phyloP scores from a whole-genome alignment of 2,888 invertebrate genomes.

The Halictus quadricinctus region DNA sequence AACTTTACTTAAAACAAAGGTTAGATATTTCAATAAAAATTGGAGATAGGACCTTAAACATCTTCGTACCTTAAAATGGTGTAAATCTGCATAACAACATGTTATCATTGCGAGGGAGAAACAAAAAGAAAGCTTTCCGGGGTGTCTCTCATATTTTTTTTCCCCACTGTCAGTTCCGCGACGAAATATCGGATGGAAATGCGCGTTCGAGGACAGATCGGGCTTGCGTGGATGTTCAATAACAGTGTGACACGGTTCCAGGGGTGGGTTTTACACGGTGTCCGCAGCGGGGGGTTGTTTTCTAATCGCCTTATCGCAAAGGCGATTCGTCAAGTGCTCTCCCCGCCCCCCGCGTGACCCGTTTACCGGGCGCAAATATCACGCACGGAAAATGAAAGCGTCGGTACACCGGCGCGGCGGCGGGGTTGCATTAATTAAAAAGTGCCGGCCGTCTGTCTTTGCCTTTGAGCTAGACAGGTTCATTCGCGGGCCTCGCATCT shows the following conservation, averaged over 20 bases:
- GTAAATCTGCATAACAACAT: too few relatives aligned
- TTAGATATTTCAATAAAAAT: too few relatives aligned
- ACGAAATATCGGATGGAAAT: conserved; percentile 18
- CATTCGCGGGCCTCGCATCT: conserved; percentile 32
- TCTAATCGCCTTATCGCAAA: conserved; percentile 53
- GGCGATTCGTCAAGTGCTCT: conserved; percentile 36
- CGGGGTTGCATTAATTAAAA: conserved; percentile 51
- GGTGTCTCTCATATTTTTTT: not conserved
- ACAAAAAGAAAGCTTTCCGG: not conserved
- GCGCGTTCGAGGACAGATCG: conserved; percentile 17
- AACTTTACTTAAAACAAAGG: too few relatives aligned
- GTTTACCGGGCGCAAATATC: conserved; percentile 29
- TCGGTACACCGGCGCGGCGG: conserved; percentile 15
- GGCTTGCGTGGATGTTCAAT: not conserved
- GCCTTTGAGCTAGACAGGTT: conserved; percentile 39
- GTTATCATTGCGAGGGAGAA: not conserved
- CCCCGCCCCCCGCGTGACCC: conserved; percentile 34
- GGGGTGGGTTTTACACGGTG: not conserved
- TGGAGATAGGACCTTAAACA: too few relatives aligned
- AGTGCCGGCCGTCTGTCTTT: conserved; percentile 23
- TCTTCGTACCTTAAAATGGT: too few relatives aligned
- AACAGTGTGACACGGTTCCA: conserved; percentile 21
- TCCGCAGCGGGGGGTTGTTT: conserved; percentile 6
- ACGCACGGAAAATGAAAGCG: conserved; percentile 29
- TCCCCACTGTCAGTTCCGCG: not conserved